These are phyloP conservation scores for Macaria liturata DNA, from an alignment of 2,888 invertebrate species.

Conservation along the genomic window DNA sequence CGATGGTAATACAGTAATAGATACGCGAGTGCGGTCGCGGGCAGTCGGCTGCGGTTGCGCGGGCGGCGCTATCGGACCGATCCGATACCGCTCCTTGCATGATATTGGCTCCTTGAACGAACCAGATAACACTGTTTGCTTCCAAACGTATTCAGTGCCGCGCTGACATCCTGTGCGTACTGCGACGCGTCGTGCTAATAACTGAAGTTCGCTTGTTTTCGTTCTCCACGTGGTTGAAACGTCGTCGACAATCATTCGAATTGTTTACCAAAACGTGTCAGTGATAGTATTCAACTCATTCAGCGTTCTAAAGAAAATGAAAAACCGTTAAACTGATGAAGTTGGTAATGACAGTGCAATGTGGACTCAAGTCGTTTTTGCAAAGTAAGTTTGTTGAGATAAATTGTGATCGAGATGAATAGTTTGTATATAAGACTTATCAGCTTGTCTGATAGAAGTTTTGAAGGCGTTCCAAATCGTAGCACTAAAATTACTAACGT, in stretches of 20 bases:
- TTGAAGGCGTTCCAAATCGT: no score
- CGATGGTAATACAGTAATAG: constrained; percentile 14
- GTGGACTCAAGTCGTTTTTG: constrained; percentile 69
- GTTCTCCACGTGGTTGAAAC: no score
- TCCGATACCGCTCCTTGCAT: constrained; percentile 46
- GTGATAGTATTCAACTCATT: no score
- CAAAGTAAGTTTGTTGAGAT: constrained; percentile 54
- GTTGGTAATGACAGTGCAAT: constrained; percentile 43
- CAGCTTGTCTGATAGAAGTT: no score
- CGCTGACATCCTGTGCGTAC: neutral
- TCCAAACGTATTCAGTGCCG: constrained; percentile 42
- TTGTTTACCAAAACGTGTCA: no score
- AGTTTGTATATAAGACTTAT: no score
- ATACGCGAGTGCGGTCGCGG: constrained; percentile 20
- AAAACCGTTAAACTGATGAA: neutral
- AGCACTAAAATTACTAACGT: no score
- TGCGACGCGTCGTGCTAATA: no score
- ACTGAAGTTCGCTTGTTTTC: no score
- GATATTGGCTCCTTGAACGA: constrained; percentile 54
- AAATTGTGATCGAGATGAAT: no score
- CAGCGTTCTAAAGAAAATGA: no score
- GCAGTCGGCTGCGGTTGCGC: neutral
- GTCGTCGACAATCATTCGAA: no score
- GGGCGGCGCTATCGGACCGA: constrained; percentile 23
- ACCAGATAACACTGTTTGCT: constrained; percentile 55